Conservation (phyloP, 2,797 vertebrate genomes). For the Microchirus variegatus region DNA sequence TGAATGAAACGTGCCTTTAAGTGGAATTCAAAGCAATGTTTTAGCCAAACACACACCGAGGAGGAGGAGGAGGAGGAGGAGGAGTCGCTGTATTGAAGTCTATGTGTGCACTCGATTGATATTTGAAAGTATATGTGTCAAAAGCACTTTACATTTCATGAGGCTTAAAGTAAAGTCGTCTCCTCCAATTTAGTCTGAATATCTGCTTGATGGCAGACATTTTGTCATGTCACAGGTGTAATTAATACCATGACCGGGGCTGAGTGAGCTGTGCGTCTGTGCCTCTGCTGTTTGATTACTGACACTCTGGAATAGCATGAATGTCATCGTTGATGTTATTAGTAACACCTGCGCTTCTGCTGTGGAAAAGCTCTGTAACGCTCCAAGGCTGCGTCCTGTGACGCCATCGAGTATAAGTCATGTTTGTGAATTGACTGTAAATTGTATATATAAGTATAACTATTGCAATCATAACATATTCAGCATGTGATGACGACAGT, state of each 20-base stretch:
- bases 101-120: neutral
- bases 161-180: neutral
- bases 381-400: no score
- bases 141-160: neutral
- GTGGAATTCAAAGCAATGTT: no score
- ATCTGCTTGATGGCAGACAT: neutral
- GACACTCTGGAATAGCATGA: slow-evolving; percentile 7
- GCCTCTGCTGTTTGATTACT: slow-evolving; percentile 11
- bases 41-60: no score
- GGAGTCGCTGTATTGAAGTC: neutral
- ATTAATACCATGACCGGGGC: slow-evolving; percentile 22
- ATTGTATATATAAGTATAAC: no score
- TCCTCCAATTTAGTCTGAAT: neutral
- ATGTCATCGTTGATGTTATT: neutral
- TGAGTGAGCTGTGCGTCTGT: neutral
- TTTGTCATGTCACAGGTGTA: slow-evolving; percentile 1
- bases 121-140: neutral
- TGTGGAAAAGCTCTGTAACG: no score
- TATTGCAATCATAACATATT: no score
- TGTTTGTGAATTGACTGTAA: no score
- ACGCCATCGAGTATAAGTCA: no score
- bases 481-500: no score
- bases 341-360: neutral
- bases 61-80: no score
- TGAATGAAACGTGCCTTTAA: no score